phyloP scores from a whole-genome alignment of 30 jellyfish, hydroid and myxozoan genomes.

The Morbakka virulenta region DNA sequence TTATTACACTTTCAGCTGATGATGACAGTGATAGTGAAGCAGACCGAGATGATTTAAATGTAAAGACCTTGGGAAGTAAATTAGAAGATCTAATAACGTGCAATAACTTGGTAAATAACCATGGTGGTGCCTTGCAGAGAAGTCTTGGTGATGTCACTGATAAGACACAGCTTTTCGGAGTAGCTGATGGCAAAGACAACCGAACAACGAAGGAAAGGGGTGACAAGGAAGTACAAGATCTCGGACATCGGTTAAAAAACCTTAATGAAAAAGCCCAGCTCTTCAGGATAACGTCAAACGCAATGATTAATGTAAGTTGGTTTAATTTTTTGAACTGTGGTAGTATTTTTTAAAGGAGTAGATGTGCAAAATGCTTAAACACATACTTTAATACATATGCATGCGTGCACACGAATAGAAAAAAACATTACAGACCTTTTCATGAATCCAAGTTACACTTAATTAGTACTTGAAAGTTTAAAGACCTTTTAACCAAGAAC shows the following conservation, averaged over 20 bases:
- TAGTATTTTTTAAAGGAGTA: too few relatives aligned
- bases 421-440: background rate
- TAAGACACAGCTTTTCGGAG: slow-evolving; percentile 21
- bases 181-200: slow-evolving; percentile 1
- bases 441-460: too few relatives aligned
- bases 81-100: slow-evolving; percentile 87
- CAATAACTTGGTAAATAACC: slow-evolving; percentile 76
- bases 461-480: too few relatives aligned
- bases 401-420: background rate
- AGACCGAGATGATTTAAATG: slow-evolving; percentile 86
- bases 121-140: slow-evolving; percentile 89
- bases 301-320: slow-evolving; percentile 85
- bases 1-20: too few relatives aligned
- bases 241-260: slow-evolving; percentile 40
- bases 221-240: slow-evolving; percentile 52
- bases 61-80: slow-evolving; percentile 66
- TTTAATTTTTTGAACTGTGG: background rate
- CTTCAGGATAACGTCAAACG: slow-evolving; percentile 93
- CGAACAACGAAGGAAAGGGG: slow-evolving; percentile 42
- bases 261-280: slow-evolving; percentile 91
- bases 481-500: too few relatives aligned
- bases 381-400: too few relatives aligned
- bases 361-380: too few relatives aligned
- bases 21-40: slow-evolving; percentile 92
- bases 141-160: slow-evolving; percentile 86